Base-by-base conservation (phyloP, 2,797 vertebrate genomes). In the Spinibarbus caldwelli region DNA sequence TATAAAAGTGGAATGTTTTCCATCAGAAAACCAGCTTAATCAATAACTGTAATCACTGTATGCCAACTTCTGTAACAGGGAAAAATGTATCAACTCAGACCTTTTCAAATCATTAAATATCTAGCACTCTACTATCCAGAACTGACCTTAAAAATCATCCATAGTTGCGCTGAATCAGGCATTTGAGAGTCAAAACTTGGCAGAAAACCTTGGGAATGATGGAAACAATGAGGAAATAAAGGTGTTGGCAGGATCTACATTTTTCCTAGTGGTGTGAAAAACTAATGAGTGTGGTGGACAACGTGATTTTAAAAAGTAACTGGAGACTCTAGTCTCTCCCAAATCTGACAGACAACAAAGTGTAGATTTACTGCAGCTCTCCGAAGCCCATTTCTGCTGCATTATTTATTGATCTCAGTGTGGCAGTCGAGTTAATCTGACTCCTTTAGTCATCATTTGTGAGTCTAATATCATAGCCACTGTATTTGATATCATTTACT, bases 331-430 rank as follows among this genome's bases (percentile, higher is more conserved):
- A 78, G 86, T 78, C 66, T 78, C 89, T 89, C 91, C 90, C 89
- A 83, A 85, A 80, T 86, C 88, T 92, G 84, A 92, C 91, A 91
- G 86, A 91, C 89, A 90, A 92, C 90, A 93, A 93, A 94, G 92
- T 89, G 90, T 76, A 23, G 91, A 45, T 73, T 38, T 82, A 89
- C 92, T 78, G 31, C 89, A 54, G 87, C 89, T 84, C 89, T 92
- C 92, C 93, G 87, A 90, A 91, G 85, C 91, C 86, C 87, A 89
- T 80, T 88, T 87, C 79, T 92, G 83, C 88, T 72, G 49, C 45
- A 70, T 82, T 86, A 94, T 93, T 91, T 92, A 93, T 93, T 86
- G 92, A 92, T 84, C 83, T 86, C 85, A 85, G 90, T 82, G 87
- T 89, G 87, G 82, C 80, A 78, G 88, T 86, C 92, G 88, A 90